Conservation (phyloP, 1,140 invertebrate species). For the Steinernema feltiae region DNA sequence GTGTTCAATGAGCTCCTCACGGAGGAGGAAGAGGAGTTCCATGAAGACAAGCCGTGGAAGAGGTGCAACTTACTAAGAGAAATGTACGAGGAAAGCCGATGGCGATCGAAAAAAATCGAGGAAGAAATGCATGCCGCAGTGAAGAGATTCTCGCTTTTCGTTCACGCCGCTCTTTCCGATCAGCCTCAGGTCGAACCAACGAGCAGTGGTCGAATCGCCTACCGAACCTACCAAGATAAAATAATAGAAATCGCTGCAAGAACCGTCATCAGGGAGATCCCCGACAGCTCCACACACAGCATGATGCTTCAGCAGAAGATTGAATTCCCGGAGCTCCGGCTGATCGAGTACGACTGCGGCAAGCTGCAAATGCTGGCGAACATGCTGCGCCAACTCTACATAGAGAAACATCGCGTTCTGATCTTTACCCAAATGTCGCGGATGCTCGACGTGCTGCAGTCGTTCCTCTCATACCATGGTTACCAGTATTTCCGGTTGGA, state of each 20-base stretch:
- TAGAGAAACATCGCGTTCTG: slow-evolving; percentile 78
- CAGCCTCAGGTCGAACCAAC: slow-evolving; percentile 19
- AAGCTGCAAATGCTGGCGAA: slow-evolving; percentile 72
- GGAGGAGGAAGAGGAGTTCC: slow-evolving; percentile 6
- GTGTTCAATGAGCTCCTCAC: background rate
- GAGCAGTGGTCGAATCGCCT: slow-evolving; percentile 17
- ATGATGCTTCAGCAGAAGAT: slow-evolving; percentile 65
- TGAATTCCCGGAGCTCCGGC: slow-evolving; percentile 89
- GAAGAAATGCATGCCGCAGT: background rate
- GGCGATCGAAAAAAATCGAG: background rate
- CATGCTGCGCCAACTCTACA: slow-evolving; percentile 76
- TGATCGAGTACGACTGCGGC: slow-evolving; percentile 96
- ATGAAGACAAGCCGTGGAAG: background rate
- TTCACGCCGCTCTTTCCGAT: slow-evolving; percentile 24
- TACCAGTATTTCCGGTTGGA: slow-evolving; percentile 92
- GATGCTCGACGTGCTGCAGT: slow-evolving; percentile 95
- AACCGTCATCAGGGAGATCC: background rate
- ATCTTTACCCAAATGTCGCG: slow-evolving; percentile 99
- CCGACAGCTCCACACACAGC: background rate
- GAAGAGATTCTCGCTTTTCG: slow-evolving; percentile 18
- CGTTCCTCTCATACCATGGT: slow-evolving; percentile 92
- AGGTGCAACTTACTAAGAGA: slow-evolving; percentile 7
- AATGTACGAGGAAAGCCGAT: slow-evolving; percentile 9
- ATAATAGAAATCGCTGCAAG: background rate
- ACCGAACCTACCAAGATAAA: background rate